Evolutionary conservation across 2,113 vertebrate species (phyloP), one percentile per base, ranked within the genome.

Genomic region (Theristicus caerulescens): DNA sequence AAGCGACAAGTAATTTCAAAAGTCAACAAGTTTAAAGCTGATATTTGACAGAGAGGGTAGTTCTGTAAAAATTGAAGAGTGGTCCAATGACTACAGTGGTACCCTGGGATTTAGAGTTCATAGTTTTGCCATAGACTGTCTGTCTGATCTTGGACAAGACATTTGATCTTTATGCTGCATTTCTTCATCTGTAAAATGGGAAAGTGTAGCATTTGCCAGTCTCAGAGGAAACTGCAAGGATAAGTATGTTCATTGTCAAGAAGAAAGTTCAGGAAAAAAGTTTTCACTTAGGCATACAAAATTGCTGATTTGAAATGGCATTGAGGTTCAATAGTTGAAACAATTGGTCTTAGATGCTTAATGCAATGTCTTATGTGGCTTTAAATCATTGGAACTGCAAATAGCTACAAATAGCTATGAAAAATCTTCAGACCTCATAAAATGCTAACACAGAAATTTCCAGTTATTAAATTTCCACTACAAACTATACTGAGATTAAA

Each of bases 1-100:
- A 79, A 82, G 46, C 1, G 40, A 95, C 73, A 95, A 93, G 77
- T 51, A 72, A 93, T 96, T 95, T 96, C 70, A 82, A 84, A 96
- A 94, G 74, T 89, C 86, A 94, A 82, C 47, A 91, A 85, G 52
- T 81, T 94, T 74, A 94, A 79, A 94, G 38, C 46, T 82, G 44
- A 61, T 94, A 67, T 87, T 91, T 95, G 91, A 87, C 73, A 81
- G 86, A 73, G 58, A 67, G 52, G 38, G 20, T 58, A 67, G 44
- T 25, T 88, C 71, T 78, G 29, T 44, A 62, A 66, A 90, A 85
- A 81, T 3, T 79, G 51, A 82, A 86, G 42, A 85, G 71, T 57
- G 42, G 55, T 92, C 92, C 51, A 86, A 25, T 84, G 64, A 81
- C 67, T 92, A 10, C 21, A 72, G 19, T 13, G 40, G 44, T 79